Evolutionary conservation across 2,797 vertebrate species (phyloP), one percentile per base, ranked within the genome.

Genomic region (Xiphophorus birchmanni): DNA sequence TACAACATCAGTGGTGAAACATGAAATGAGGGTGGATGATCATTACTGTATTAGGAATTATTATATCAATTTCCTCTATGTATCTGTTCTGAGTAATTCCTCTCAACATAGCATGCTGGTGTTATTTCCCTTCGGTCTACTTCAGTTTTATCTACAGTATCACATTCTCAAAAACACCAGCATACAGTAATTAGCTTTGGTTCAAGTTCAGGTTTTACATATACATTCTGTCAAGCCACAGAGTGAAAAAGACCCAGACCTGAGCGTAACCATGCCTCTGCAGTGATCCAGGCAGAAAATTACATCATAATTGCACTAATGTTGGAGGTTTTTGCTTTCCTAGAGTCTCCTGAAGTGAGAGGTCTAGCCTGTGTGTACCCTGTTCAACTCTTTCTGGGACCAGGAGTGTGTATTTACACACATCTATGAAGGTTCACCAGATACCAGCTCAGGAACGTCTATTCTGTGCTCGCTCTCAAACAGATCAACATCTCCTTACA

Each of bases 301-400:
- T 91, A 80, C 79, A 74, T 71, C 84, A 85, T 84, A 79, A 87
- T 88, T 88, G 82, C 89, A 85, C 89, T 87, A 90, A 88, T 83
- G 54, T 11, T 77, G 77, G 80, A 78, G 90, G 60, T 60, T 84
- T 84, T 73, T 82, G 79, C 83, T 69, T 69, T 67, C 8, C 18
- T 26, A 23, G 21, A 40, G 4, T 69, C 21, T 40, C 3, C 10
- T 23, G 18, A 69, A 23, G 84, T 74, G 79, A 85, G 84, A 23
- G 60, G 75, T 73, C 77, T 77, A 85, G 76, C 82, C 74, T 1
- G 56, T 65, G 72, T 17, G 40, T 71, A 72, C 75, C 54, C 75
- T 13, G n/a, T 63, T 79, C 48, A 65, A 54, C 84, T 84, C 67
- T 84, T 80, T 76, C 69, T 80, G 81, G 82, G 82, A 86, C 81